Percentiles rank a stretch among this genome's conserved stretches.
Conservation (phyloP, 2,113 vertebrate species). For the Podocnemis expansa region DNA sequence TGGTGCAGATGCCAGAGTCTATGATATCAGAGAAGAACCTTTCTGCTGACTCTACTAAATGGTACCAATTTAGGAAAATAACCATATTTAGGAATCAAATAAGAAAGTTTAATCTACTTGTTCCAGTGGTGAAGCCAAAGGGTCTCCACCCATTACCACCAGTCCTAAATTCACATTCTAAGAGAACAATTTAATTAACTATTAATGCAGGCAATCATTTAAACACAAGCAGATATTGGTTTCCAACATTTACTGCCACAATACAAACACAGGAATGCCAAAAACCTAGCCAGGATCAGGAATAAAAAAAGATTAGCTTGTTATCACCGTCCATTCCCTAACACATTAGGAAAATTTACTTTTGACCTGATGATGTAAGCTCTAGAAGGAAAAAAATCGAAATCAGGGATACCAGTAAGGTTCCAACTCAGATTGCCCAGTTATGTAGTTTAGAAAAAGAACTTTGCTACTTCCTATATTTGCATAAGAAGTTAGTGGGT, state of each 20-base stretch:
- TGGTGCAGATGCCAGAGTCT: neutral
- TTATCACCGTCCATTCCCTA: neutral
- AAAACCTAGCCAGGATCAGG: neutral
- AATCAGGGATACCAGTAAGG: neutral
- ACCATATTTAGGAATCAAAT: neutral
- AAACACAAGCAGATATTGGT: neutral
- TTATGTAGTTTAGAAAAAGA: neutral
- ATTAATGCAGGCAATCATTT: neutral
- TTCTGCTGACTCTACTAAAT: neutral
- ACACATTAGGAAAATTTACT: neutral
- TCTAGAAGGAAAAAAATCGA: neutral
- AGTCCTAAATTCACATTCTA: neutral
- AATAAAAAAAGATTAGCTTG: neutral
- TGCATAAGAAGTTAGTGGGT: neutral
- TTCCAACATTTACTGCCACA: neutral
- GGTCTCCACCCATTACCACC: neutral
- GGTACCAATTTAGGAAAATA: neutral
- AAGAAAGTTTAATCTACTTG: neutral
- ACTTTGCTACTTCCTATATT: neutral
- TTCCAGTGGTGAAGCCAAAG: neutral
- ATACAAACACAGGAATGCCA: neutral
- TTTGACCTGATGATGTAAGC: neutral
- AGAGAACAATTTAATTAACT: neutral
- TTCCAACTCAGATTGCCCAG: neutral
- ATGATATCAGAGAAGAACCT: neutral